Evolutionary conservation across 37 sponge, comb jelly and placozoan species (phyloP).

Genomic region (Amphimedon queenslandica): DNA sequence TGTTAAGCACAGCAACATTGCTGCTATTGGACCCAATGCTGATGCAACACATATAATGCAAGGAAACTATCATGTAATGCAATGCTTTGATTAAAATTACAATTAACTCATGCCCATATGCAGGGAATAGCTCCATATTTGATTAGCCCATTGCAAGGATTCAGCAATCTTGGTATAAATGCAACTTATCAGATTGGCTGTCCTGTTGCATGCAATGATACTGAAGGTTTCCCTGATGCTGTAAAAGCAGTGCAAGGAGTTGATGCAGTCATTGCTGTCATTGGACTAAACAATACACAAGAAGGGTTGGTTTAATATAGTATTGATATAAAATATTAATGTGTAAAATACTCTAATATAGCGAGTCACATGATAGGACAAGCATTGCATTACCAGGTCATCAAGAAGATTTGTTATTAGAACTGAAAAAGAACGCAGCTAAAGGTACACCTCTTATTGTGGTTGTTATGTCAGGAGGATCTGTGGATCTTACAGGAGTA

Average conservation of each 20-base stretch:
- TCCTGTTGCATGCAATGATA: slow-evolving; percentile 47
- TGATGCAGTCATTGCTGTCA: slow-evolving; percentile 60
- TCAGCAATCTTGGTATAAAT: slow-evolving; percentile 25
- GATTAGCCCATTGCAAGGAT: slow-evolving; percentile 65
- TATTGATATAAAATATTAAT: not conserved
- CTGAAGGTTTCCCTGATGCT: slow-evolving; percentile 51
- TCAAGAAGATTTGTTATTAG: slow-evolving; percentile 47
- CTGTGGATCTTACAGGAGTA: slow-evolving; percentile 67
- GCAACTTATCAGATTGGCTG: slow-evolving; percentile 50
- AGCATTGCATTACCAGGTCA: slow-evolving; percentile 53
- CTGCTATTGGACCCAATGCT: slow-evolving; percentile 69
- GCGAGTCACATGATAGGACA: slow-evolving; percentile 71
- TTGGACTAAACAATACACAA: slow-evolving; percentile 55
- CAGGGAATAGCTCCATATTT: slow-evolving; percentile 76
- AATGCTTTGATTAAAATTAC: not conserved
- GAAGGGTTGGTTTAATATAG: slow-evolving; percentile 65
- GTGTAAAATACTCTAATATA: not conserved
- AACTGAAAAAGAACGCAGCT: slow-evolving; percentile 13
- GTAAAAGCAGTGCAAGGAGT: slow-evolving; percentile 45
- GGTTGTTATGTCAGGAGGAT: slow-evolving; percentile 78
- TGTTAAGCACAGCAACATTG: slow-evolving; percentile 22
- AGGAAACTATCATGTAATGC: slow-evolving; percentile 67
- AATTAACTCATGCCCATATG: not conserved
- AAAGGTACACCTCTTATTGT: slow-evolving; percentile 40
- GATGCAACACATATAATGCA: slow-evolving; percentile 71